Conservation (phyloP, 1,140 invertebrate species). For the Pseudomyrmex pallidus region DNA sequence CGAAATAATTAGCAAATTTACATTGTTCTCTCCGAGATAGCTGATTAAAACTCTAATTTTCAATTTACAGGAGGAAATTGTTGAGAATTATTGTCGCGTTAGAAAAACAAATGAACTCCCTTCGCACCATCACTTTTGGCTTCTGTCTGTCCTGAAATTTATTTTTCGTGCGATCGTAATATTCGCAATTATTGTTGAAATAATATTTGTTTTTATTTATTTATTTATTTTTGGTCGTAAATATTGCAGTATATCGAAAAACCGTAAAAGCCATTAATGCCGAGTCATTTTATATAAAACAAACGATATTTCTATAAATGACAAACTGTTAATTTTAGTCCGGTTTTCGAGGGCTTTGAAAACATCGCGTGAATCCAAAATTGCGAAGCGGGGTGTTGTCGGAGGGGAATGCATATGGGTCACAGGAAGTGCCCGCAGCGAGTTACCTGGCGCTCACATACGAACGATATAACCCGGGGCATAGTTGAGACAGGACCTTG, state of each 20-base stretch:
- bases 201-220: neutral
- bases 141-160: too few relatives aligned
- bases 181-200: neutral
- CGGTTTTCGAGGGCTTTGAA: neutral
- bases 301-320: neutral
- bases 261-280: neutral
- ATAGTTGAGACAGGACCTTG: conserved; percentile 68
- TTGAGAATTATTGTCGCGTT: too few relatives aligned
- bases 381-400: neutral
- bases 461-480: conserved; percentile 56
- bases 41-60: neutral
- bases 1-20: neutral
- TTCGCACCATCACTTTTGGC: too few relatives aligned
- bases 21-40: neutral
- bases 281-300: neutral
- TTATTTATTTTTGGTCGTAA: neutral
- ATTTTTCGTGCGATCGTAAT: neutral
- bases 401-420: conserved; percentile 60
- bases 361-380: neutral
- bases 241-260: neutral
- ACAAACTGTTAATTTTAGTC: neutral
- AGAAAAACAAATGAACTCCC: too few relatives aligned
- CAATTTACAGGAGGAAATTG: neutral
- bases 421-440: conserved; percentile 62
- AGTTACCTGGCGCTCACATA: conserved; percentile 59